These are phyloP conservation scores for Episyrphus balteatus DNA, from an alignment of 1,140 invertebrate species.

Conservation along the genomic window DNA sequence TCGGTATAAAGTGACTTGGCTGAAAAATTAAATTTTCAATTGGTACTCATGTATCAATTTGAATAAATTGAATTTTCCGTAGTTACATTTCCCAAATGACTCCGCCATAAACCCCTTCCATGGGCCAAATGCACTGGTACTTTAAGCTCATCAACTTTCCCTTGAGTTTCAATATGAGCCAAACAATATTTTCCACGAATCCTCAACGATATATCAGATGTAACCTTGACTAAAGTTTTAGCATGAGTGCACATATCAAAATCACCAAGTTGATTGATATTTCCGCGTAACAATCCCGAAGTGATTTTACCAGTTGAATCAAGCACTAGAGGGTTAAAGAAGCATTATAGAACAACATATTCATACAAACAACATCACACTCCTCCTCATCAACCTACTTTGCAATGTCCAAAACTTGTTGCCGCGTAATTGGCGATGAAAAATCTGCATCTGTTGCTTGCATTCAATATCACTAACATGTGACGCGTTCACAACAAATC, in stretches of 20 bases:
- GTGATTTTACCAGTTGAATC: constrained; percentile 59
- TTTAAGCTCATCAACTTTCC: constrained; percentile 42
- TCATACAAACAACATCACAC: not conserved
- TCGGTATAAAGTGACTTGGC: constrained; percentile 57
- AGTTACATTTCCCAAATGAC: constrained; percentile 53
- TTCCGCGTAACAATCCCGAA: constrained; percentile 53
- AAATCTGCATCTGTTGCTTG: constrained; percentile 53
- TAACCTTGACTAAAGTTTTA: constrained; percentile 43
- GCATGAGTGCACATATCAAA: constrained; percentile 55
- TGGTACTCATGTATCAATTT: not conserved
- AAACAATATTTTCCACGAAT: constrained; percentile 58
- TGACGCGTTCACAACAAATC: constrained; percentile 54
- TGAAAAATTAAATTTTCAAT: constrained; percentile 18
- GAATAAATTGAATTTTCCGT: not conserved
- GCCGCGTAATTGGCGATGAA: constrained; percentile 50
- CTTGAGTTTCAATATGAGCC: constrained; percentile 48
- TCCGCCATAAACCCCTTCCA: constrained; percentile 47
- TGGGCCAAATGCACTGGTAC: constrained; percentile 48
- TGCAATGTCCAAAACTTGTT: constrained; percentile 57
- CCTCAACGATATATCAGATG: constrained; percentile 40
- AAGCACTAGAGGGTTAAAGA: constrained; percentile 38
- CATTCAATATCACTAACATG: constrained; percentile 49
- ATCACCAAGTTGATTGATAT: constrained; percentile 58
- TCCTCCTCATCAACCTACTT: constrained; percentile 41
- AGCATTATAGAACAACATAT: not conserved